Evolutionary conservation across 2,888 invertebrate genomes (phyloP).

Genomic region (Lomographa bimaculata): DNA sequence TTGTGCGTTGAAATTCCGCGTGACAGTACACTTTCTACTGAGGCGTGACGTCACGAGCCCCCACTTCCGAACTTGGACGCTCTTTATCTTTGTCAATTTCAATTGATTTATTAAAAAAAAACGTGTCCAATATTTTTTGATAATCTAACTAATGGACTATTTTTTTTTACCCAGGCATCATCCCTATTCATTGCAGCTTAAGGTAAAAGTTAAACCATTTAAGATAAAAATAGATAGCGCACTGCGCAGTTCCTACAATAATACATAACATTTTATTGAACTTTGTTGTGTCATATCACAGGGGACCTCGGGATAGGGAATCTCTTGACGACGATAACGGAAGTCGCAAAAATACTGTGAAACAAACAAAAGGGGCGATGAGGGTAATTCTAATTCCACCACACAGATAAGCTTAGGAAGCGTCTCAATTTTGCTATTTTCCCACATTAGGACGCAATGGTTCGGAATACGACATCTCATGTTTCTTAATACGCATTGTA

Average conservation of each 20-base stretch:
- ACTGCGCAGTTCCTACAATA: slow-evolving; percentile 45
- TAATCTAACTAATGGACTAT: no score
- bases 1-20: no score
- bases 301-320: slow-evolving; percentile 53
- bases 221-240: slow-evolving; percentile 9
- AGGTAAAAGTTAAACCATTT: slow-evolving; percentile 9
- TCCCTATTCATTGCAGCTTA: no score
- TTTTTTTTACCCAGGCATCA: no score
- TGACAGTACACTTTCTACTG: no score
- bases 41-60: no score
- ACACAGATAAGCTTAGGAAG: slow-evolving; percentile 30
- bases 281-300: slow-evolving; percentile 58
- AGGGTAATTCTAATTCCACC: slow-evolving; percentile 32
- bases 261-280: slow-evolving; percentile 61
- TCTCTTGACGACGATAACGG: slow-evolving; percentile 60
- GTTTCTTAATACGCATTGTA: slow-evolving; percentile 12
- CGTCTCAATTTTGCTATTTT: slow-evolving; percentile 23
- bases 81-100: no score
- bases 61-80: no score
- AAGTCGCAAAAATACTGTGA: slow-evolving; percentile 51
- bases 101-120: no score
- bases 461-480: slow-evolving; percentile 17
- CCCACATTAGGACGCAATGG: slow-evolving; percentile 14
- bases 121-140: no score
- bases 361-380: slow-evolving; percentile 44